These are phyloP conservation scores for Climacteris rufus DNA, from an alignment of 2,113 vertebrate species.

Conservation along the genomic window DNA sequence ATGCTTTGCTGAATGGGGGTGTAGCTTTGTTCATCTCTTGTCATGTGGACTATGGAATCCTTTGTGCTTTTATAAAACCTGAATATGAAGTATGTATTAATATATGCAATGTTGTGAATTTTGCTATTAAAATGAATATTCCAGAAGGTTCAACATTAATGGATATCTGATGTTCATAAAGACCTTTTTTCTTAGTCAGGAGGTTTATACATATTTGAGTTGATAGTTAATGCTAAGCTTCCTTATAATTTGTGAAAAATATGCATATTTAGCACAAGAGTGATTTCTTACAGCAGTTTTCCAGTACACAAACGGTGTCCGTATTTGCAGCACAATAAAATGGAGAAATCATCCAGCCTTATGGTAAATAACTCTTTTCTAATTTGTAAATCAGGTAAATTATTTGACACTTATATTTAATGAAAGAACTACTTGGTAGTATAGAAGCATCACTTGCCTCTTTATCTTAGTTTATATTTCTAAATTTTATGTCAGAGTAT, in stretches of 20 bases:
- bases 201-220: background rate
- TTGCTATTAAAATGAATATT: background rate
- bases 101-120: accelerated
- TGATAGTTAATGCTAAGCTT: background rate
- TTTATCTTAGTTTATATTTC: background rate
- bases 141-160: background rate
- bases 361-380: background rate
- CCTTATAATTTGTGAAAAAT: background rate
- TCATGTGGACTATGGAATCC: background rate
- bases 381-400: background rate
- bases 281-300: background rate
- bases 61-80: background rate
- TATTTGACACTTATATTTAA: background rate
- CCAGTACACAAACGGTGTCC: background rate
- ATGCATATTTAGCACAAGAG: background rate
- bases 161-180: background rate
- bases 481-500: background rate
- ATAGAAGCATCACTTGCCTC: background rate
- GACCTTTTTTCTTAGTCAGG: background rate
- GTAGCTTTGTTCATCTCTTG: background rate
- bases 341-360: background rate
- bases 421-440: background rate
- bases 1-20: background rate
- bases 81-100: background rate
- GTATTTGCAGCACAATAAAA: background rate